Evolutionary conservation across 2,113 vertebrate genomes (phyloP).

Genomic region (Rafetus swinhoei): DNA sequence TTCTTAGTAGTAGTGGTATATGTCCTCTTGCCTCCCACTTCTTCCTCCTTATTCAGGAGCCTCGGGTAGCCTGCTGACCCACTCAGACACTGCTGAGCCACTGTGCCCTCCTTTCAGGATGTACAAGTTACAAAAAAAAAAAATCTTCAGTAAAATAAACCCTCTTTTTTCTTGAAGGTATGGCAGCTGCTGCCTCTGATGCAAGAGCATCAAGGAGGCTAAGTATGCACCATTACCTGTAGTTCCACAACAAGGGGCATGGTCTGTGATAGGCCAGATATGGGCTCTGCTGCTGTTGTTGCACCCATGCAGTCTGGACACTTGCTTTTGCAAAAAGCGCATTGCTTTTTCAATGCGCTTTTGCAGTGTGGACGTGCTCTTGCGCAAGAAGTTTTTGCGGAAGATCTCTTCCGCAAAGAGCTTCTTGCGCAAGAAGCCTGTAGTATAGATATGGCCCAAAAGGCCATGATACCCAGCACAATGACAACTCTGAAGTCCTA

Average conservation of each 20-base stretch:
- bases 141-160: neutral
- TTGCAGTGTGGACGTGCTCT: no score
- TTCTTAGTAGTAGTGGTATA: no score
- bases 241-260: neutral
- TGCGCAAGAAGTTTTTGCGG: no score
- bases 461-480: conserved; percentile 1
- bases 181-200: neutral
- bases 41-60: neutral
- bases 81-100: neutral
- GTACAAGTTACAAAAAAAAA: neutral
- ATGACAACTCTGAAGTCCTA: conserved; percentile 42
- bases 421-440: no score
- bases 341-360: no score
- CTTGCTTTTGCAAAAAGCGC: no score
- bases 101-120: neutral
- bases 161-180: neutral
- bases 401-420: no score
- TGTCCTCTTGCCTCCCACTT: neutral
- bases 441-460: neutral
- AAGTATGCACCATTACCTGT: conserved; percentile 9
- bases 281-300: neutral
- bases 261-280: conserved; percentile 14
- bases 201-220: neutral
- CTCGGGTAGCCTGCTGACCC: neutral
- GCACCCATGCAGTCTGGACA: no score